Conservation (phyloP, 2,113 vertebrate species). For the Dipodomys merriami region DNA sequence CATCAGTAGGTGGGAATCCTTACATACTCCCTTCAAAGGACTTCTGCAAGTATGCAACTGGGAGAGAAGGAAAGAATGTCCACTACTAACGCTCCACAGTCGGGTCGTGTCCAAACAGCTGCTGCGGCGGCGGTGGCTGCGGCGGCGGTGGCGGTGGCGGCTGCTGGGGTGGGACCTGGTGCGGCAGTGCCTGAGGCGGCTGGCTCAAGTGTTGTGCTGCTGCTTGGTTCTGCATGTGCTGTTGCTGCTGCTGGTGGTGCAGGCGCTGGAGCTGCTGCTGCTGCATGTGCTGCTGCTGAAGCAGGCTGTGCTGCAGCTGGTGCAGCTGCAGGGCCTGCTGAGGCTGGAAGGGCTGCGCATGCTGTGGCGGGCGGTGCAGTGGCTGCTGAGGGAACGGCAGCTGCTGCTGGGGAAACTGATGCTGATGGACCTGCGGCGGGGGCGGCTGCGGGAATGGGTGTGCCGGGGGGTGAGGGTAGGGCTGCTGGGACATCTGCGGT, state of each 20-base stretch:
- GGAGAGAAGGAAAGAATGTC: not conserved
- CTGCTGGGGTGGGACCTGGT: constrained; percentile 86
- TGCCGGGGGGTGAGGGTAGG: constrained; percentile 75
- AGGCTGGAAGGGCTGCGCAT: constrained; percentile 85
- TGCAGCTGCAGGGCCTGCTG: constrained; percentile 86
- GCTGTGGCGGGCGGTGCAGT: constrained; percentile 88
- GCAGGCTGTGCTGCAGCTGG: constrained; percentile 82
- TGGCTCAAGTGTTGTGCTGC: constrained; percentile 80
- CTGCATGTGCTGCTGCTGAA: constrained; percentile 88
- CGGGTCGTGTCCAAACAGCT: constrained; percentile 95
- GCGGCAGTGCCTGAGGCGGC: constrained; percentile 85
- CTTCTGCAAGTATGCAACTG: not conserved
- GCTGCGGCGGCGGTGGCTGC: constrained; percentile 87
- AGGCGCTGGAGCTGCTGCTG: constrained; percentile 88
- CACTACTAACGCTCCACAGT: constrained; percentile 93
- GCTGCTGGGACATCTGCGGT: constrained; percentile 17
- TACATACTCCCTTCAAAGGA: not conserved
- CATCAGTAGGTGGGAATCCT: not conserved
- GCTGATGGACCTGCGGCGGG: constrained; percentile 76
- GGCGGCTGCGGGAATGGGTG: constrained; percentile 84
- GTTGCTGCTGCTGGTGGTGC: constrained; percentile 85
- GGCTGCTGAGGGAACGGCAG: constrained; percentile 75
- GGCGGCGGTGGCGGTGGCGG: constrained; percentile 85
- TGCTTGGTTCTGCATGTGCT: constrained; percentile 85
- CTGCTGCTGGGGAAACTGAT: constrained; percentile 88